Percentiles rank a stretch among this genome's conserved stretches.
These are phyloP conservation scores for Cassiopea andromeda DNA, from an alignment of 30 jellyfish, hydroid and myxozoan species.

Conservation along the genomic window DNA sequence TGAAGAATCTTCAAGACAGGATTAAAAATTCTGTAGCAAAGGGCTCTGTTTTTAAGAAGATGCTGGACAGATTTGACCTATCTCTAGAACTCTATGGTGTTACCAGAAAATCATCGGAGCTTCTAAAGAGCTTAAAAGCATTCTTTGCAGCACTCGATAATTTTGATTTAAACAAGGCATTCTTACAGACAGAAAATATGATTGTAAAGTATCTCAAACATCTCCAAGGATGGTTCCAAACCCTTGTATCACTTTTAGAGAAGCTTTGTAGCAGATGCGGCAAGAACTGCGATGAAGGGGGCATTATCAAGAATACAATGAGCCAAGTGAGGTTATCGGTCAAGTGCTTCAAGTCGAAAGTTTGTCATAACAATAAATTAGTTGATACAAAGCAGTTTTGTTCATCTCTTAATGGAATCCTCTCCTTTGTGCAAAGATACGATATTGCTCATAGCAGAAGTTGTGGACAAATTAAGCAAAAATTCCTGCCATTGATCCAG, in stretches of 20 bases:
- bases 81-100: slow-evolving; percentile 66
- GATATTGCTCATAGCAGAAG: slow-evolving; percentile 21
- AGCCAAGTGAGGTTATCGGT: slow-evolving; percentile 27
- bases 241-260: slow-evolving; percentile 62
- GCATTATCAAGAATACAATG: slow-evolving; percentile 33
- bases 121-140: slow-evolving; percentile 51
- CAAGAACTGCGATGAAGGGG: slow-evolving; percentile 52
- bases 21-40: slow-evolving; percentile 32
- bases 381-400: slow-evolving; percentile 42
- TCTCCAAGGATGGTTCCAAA: slow-evolving; percentile 87
- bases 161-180: slow-evolving; percentile 60
- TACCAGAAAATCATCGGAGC: slow-evolving; percentile 79
- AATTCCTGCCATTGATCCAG: slow-evolving; percentile 45
- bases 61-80: slow-evolving; percentile 80
- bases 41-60: slow-evolving; percentile 79
- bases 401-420: slow-evolving; percentile 20
- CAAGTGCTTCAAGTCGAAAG: slow-evolving; percentile 27
- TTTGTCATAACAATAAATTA: slow-evolving; percentile 33
- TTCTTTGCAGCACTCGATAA: slow-evolving; percentile 64
- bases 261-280: slow-evolving; percentile 75
- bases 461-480: slow-evolving; percentile 51
- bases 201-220: slow-evolving; percentile 63
- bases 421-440: slow-evolving; percentile 19
- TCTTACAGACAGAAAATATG: slow-evolving; percentile 72
- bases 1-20: slow-evolving; percentile 70